These are phyloP conservation scores for Poeciliopsis gracilis DNA, from an alignment of 2,797 vertebrate genomes.

Conservation along the genomic window DNA sequence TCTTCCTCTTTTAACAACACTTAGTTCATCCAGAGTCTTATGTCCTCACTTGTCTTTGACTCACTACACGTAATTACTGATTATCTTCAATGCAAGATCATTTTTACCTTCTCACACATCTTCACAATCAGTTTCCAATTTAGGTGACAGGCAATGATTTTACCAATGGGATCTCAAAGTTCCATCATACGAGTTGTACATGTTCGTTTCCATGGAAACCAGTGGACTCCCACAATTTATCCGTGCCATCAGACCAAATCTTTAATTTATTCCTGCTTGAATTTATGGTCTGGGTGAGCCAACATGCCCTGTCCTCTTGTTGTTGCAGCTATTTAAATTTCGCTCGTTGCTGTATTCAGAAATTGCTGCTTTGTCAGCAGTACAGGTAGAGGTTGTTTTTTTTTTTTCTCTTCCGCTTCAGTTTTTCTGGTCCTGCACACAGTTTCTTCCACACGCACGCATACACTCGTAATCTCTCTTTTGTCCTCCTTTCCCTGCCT, in stretches of 20 bases:
- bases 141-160: background rate
- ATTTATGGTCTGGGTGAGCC: conserved; percentile 29
- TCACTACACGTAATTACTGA: background rate
- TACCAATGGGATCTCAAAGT: background rate
- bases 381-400: conserved; percentile 61
- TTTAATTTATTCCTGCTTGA: background rate
- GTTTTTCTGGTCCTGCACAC: conserved; percentile 25
- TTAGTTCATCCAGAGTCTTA: background rate
- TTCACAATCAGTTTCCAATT: background rate
- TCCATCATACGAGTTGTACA: background rate
- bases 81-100: background rate
- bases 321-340: conserved; percentile 36
- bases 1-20: background rate
- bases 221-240: background rate
- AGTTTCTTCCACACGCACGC: conserved; percentile 10
- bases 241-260: background rate
- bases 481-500: conserved; percentile 53
- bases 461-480: conserved; percentile 46
- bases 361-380: conserved; percentile 77
- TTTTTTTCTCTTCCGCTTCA: conserved; percentile 26
- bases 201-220: background rate
- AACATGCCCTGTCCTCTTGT: conserved; percentile 28
- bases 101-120: background rate
- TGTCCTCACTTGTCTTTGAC: background rate
- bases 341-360: conserved; percentile 54